phyloP scores from a whole-genome alignment of 2,797 vertebrate genomes.

The Clarias platycephalus region DNA sequence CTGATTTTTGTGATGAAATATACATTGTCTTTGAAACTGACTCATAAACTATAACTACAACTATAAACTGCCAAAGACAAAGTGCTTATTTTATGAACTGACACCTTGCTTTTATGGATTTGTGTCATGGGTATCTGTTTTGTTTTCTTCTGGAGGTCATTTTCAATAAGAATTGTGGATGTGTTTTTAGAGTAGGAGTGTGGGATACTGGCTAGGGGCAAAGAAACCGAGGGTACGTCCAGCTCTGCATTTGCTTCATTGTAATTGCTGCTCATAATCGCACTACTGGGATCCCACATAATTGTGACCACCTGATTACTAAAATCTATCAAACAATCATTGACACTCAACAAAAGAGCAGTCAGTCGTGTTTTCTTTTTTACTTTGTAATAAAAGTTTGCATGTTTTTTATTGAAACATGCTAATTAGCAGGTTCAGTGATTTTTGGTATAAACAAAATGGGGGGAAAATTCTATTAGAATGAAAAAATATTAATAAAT shows the following conservation, averaged over 20 bases:
- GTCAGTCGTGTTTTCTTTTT: neutral
- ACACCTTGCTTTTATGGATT: neutral
- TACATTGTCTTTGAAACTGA: constrained; percentile 13
- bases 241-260: neutral
- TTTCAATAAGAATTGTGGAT: neutral
- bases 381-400: neutral
- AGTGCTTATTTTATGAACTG: neutral
- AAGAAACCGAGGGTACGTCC: neutral
- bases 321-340: neutral
- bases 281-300: neutral
- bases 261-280: neutral
- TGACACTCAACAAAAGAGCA: neutral
- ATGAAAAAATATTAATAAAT: constrained; percentile 8
- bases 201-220: neutral
- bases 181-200: neutral
- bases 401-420: neutral
- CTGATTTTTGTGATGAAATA: constrained; percentile 2
- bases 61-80: neutral
- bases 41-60: neutral
- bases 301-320: neutral
- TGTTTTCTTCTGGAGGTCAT: constrained; percentile 6
- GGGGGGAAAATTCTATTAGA: neutral
- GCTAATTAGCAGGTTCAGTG: neutral
- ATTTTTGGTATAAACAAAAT: neutral
- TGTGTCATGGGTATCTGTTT: neutral